Evolutionary conservation across 1,140 invertebrate genomes (phyloP).

Genomic region (Cotesia vestalis): DNA sequence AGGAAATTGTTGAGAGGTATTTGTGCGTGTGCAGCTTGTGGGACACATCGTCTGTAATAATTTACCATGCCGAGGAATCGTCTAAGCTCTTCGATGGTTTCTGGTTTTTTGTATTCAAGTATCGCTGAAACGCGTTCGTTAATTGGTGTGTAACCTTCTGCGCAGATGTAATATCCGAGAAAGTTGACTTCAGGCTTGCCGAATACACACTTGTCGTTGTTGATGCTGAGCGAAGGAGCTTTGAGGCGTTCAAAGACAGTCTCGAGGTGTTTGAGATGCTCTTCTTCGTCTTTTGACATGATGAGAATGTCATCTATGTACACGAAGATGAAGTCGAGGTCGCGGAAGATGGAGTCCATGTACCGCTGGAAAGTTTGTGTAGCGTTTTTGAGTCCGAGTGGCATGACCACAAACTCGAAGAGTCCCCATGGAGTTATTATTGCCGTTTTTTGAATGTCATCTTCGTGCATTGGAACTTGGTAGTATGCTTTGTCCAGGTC

Average conservation of each 20-base stretch:
- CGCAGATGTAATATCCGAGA: too few relatives aligned
- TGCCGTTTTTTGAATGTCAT: too few relatives aligned
- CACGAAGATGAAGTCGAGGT: slow-evolving; percentile 44
- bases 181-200: too few relatives aligned
- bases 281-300: slow-evolving; percentile 41
- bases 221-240: too few relatives aligned
- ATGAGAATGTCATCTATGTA: slow-evolving; percentile 47
- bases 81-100: slow-evolving; percentile 17
- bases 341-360: slow-evolving; percentile 49
- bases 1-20: slow-evolving; percentile 20
- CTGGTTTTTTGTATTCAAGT: slow-evolving; percentile 31
- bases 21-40: background rate
- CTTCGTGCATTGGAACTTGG: slow-evolving; percentile 52
- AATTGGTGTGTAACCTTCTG: slow-evolving; percentile 48
- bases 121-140: slow-evolving; percentile 44
- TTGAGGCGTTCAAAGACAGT: too few relatives aligned
- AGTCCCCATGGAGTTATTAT: too few relatives aligned
- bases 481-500: slow-evolving; percentile 63
- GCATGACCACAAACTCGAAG: too few relatives aligned
- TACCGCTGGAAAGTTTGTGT: too few relatives aligned
- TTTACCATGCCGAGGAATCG: slow-evolving; percentile 21
- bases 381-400: too few relatives aligned
- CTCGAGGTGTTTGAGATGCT: too few relatives aligned
- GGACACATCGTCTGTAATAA: slow-evolving; percentile 10
- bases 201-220: too few relatives aligned